Base-by-base conservation (phyloP, 2,797 vertebrate species). In the Enteromius mattozi region DNA sequence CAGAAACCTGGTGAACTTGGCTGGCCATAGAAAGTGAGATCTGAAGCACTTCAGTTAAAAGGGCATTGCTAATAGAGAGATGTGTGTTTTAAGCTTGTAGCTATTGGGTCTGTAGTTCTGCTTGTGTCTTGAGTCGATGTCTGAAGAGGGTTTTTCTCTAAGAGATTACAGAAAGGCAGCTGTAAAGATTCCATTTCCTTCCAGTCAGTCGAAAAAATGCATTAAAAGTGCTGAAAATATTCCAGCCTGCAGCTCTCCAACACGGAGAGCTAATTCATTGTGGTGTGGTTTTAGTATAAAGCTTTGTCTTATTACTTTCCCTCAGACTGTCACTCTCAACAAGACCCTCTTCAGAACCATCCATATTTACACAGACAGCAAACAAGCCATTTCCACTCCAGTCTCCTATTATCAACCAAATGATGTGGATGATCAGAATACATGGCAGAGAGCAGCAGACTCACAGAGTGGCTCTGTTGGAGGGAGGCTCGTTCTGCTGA, bases 381-480 rank as follows among this genome's bases (percentile, higher is more conserved):
- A 69, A 70, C 63, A 51, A 76, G 74, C 66, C 75, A 27, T 79
- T 78, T 21, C 51, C 65, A 77, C 61, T 70, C 72, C 12, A 77
- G 56, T 86, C 68, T 77, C 9, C 30, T 40, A 33, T 86, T 88
- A 86, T 85, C 54, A 61, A 65, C 66, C 87, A 70, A 86, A 86
- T 82, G 71, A 88, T 65, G 49, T 56, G 79, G 59, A 74, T 76
- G 70, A 84, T 82, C 80, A 61, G 61, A 82, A 81, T 47, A 40
- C 45, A 75, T 86, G 82, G 72, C 81, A 78, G 79, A 49, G 72
- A 81, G 72, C 33, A 68, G 24, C 63, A 37, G 71, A 63, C 71
- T 82, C n/a, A 40, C 59, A 86, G 81, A 78, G 66, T 49, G 81
- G 16, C 45, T 80, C 75, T 88, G 81, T 76, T 24, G 61, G 71